Evolutionary conservation across 1,140 invertebrate genomes (phyloP).

Genomic region (Drosophila rufa): DNA sequence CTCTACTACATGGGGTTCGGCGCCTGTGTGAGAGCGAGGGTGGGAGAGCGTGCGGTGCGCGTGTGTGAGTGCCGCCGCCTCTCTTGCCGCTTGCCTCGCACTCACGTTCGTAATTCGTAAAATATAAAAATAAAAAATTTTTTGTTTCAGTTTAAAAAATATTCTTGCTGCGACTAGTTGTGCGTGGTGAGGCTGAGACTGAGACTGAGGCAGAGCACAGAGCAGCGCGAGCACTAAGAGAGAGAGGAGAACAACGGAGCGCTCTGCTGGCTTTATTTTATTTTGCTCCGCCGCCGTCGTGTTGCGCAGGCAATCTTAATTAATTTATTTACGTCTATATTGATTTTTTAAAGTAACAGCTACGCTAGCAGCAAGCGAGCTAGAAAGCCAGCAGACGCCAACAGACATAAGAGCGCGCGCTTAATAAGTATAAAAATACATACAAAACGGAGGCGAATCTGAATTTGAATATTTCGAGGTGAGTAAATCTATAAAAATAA

Average conservation of each 20-base stretch:
- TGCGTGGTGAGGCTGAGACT: slow-evolving; percentile 23
- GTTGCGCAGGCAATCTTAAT: slow-evolving; percentile 63
- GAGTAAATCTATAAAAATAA: slow-evolving; percentile 59
- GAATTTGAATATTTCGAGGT: slow-evolving; percentile 46
- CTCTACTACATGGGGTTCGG: slow-evolving; percentile 38
- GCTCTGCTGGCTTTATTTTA: slow-evolving; percentile 37
- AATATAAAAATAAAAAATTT: slow-evolving; percentile 63
- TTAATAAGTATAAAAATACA: slow-evolving; percentile 47
- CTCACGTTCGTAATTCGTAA: slow-evolving; percentile 48
- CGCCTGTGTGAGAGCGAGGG: slow-evolving; percentile 24
- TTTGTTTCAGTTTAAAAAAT: slow-evolving; percentile 59
- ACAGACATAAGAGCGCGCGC: slow-evolving; percentile 28
- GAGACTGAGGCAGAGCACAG: slow-evolving; percentile 10
- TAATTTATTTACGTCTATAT: slow-evolving; percentile 66
- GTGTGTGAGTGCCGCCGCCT: slow-evolving; percentile 26
- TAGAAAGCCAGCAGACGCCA: slow-evolving; percentile 27
- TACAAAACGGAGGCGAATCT: slow-evolving; percentile 33
- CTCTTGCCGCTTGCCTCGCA: slow-evolving; percentile 42
- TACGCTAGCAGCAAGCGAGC: slow-evolving; percentile 37
- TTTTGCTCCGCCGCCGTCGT: slow-evolving; percentile 33
- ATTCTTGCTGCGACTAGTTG: slow-evolving; percentile 55
- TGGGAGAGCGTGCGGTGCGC: slow-evolving; percentile 25
- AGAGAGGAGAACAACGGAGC: slow-evolving; percentile 19
- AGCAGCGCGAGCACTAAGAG: slow-evolving; percentile 28
- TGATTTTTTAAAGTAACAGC: slow-evolving; percentile 66